A percentile compares a stretch with the other conserved stretches of the same genome.
Conservation (phyloP, 2,888 invertebrate species). For the Drosophila cracens region DNA sequence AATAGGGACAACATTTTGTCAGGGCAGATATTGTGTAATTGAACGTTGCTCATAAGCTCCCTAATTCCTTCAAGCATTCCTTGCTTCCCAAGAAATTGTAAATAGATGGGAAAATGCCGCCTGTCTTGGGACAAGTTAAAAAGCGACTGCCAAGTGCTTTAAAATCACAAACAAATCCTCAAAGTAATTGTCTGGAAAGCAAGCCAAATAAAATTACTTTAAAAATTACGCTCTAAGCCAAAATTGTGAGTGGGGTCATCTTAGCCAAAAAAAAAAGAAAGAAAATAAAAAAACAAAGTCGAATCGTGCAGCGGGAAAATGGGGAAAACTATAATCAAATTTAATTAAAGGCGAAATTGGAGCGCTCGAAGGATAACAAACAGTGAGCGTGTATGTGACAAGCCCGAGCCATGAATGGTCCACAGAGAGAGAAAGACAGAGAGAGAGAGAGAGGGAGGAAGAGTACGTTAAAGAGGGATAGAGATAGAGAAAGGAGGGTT, state of each 20-base stretch:
- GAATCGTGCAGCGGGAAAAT: slow-evolving; percentile 15
- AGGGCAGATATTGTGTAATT: neutral
- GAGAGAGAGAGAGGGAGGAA: neutral
- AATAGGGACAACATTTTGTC: neutral
- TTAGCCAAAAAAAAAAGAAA: slow-evolving; percentile 5
- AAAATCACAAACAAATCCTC: slow-evolving; percentile 8
- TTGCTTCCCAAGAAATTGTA: neutral
- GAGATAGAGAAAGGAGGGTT: neutral
- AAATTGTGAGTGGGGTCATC: slow-evolving; percentile 28
- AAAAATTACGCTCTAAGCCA: slow-evolving; percentile 22
- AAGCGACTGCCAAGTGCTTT: neutral
- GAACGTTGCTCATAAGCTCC: neutral
- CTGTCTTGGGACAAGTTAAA: neutral
- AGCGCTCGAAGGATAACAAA: slow-evolving; percentile 69
- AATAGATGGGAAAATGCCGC: neutral
- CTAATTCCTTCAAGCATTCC: neutral
- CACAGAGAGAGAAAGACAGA: slow-evolving; percentile 7
- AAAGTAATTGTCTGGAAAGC: slow-evolving; percentile 6
- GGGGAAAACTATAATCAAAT: slow-evolving; percentile 76
- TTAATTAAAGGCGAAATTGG: slow-evolving; percentile 79
- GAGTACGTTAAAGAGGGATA: neutral
- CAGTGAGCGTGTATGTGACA: slow-evolving; percentile 64
- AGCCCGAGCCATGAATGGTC: slow-evolving; percentile 53
- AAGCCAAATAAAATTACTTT: slow-evolving; percentile 38
- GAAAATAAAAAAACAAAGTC: slow-evolving; percentile 4